These are phyloP conservation scores for Desmophyllum pertusum DNA, from an alignment of 92 coral and sea anemone species.

Conservation along the genomic window DNA sequence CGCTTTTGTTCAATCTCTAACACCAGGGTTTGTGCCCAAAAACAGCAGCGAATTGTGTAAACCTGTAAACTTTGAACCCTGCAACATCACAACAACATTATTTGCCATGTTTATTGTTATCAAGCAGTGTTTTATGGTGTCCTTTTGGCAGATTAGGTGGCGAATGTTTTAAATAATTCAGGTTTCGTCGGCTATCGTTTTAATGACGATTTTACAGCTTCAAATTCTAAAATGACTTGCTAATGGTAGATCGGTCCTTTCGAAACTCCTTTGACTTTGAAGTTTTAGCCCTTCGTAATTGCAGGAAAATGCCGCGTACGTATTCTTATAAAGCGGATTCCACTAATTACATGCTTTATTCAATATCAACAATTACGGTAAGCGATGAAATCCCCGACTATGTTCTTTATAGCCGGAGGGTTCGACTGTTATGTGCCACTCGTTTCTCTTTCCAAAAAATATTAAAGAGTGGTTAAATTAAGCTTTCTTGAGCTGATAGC, in stretches of 20 bases:
- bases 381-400: not conserved
- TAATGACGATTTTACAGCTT: not conserved
- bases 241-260: not conserved
- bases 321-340: constrained; percentile 4
- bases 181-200: not conserved
- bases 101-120: not conserved
- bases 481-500: not conserved
- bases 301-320: not conserved
- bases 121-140: not conserved
- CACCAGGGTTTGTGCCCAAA: not conserved
- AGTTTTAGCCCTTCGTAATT: not conserved
- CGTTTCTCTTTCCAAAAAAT: not conserved
- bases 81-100: not conserved
- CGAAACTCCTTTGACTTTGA: not conserved
- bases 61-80: not conserved
- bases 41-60: not conserved
- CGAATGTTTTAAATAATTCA: constrained; percentile 20
- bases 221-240: not conserved
- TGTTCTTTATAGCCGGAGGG: constrained; percentile 15
- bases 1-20: not conserved
- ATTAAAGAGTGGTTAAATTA: not conserved
- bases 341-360: constrained; percentile 23
- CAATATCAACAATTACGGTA: not conserved
- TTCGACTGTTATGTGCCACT: not conserved
- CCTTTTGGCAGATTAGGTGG: not conserved